A percentile compares a stretch with the other conserved stretches of the same genome.
phyloP scores from a whole-genome alignment of 2,797 vertebrate genomes.

The Buceros bicornis region DNA sequence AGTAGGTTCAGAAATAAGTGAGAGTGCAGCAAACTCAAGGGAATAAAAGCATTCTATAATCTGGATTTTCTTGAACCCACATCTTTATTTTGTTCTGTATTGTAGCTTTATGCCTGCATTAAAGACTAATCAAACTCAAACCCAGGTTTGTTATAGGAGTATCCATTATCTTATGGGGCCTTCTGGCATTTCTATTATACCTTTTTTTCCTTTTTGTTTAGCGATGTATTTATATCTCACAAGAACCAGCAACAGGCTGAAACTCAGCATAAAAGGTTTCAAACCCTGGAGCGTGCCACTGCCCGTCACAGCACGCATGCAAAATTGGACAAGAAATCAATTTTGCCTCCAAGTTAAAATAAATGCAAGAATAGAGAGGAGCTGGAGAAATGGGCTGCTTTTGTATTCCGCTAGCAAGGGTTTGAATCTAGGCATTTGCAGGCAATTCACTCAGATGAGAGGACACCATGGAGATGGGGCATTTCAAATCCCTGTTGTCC shows the following conservation, averaged over 20 bases:
- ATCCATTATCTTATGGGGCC: constrained; percentile 49
- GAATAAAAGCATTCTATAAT: neutral
- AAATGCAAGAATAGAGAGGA: constrained; percentile 17
- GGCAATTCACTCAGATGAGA: constrained; percentile 20
- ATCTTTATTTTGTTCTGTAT: neutral
- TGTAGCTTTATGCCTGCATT: constrained; percentile 18
- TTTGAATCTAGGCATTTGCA: neutral
- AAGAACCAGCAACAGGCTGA: constrained; percentile 50
- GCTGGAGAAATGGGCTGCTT: neutral
- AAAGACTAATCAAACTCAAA: constrained; percentile 16
- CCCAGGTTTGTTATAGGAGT: neutral
- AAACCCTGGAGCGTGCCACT: constrained; percentile 31
- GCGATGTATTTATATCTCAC: neutral
- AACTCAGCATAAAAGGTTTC: constrained; percentile 52
- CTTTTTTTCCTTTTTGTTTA: neutral
- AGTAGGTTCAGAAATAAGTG: neutral
- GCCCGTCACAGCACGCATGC: constrained; percentile 15
- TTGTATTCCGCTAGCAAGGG: constrained; percentile 1
- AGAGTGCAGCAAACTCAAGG: neutral
- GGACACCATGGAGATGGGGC: neutral
- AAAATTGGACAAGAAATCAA: neutral
- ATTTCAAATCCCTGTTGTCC: constrained; percentile 16
- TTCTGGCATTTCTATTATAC: constrained; percentile 46
- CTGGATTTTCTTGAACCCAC: neutral
- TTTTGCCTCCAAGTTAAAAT: constrained; percentile 37